These are phyloP conservation scores for Anolis apletophallus DNA, from an alignment of 2,797 vertebrate species.

Conservation along the genomic window DNA sequence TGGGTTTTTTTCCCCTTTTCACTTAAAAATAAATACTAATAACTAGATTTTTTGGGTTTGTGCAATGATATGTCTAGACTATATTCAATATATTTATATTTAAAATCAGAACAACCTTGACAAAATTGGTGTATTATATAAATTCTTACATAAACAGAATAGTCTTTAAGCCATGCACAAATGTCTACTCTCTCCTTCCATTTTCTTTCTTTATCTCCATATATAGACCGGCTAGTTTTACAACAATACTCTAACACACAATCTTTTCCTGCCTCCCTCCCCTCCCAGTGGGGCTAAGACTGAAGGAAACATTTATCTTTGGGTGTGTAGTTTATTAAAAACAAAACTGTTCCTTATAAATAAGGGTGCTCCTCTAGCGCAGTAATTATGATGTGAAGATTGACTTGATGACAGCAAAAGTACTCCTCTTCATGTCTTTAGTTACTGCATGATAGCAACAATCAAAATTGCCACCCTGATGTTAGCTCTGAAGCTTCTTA, in stretches of 20 bases:
- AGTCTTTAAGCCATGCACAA: background rate
- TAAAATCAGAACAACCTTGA: background rate
- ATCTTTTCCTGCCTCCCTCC: too few relatives aligned
- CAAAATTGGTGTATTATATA: background rate
- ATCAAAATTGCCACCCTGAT: too few relatives aligned
- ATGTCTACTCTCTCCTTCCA: background rate
- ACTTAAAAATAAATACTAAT: conserved; percentile 1
- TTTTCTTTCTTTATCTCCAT: background rate
- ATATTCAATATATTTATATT: conserved; percentile 5
- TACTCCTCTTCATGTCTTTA: too few relatives aligned
- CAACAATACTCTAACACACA: background rate
- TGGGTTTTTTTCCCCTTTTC: background rate
- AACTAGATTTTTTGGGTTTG: background rate
- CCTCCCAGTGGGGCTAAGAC: background rate
- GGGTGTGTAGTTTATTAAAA: background rate
- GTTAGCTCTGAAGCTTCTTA: too few relatives aligned
- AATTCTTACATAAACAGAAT: background rate
- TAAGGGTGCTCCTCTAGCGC: too few relatives aligned
- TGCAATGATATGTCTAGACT: background rate
- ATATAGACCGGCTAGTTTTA: background rate
- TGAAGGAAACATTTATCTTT: background rate
- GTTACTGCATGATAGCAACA: too few relatives aligned
- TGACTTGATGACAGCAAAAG: too few relatives aligned
- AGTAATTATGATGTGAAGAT: too few relatives aligned
- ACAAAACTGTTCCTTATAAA: background rate